Conservation (phyloP, 2,888 invertebrate species). For the Agrochola macilenta region DNA sequence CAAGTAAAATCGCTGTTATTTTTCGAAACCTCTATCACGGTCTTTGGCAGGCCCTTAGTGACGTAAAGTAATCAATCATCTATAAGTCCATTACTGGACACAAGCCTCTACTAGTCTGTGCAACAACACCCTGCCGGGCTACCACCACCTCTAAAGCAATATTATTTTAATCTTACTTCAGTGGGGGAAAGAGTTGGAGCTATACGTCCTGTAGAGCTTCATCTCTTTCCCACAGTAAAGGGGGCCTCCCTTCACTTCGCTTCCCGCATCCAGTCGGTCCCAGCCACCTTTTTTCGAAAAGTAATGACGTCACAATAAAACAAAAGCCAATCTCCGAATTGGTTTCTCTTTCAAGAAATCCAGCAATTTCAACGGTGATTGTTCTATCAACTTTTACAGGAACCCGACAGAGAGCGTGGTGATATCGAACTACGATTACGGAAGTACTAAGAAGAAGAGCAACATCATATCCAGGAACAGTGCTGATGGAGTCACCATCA, state of each 20-base stretch:
- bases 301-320: neutral
- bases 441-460: constrained; percentile 87
- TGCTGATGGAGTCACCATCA: constrained; percentile 85
- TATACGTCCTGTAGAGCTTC: no score
- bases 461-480: constrained; percentile 85
- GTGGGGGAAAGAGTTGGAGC: no score
- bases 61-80: neutral
- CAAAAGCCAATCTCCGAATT: neutral
- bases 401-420: constrained; percentile 89
- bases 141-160: no score
- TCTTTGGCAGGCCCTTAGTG: neutral
- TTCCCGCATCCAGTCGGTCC: neutral
- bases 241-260: no score
- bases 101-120: neutral
- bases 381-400: constrained; percentile 83
- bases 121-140: no score
- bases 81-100: neutral
- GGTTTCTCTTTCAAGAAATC: neutral
- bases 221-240: no score
- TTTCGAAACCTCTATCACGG: neutral
- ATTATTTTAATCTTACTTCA: no score
- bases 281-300: neutral
- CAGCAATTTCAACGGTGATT: constrained; percentile 74
- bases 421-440: constrained; percentile 88
- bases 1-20: neutral